Conservation (phyloP, 1,140 invertebrate genomes). For the Aporrectodea caliginosa region DNA sequence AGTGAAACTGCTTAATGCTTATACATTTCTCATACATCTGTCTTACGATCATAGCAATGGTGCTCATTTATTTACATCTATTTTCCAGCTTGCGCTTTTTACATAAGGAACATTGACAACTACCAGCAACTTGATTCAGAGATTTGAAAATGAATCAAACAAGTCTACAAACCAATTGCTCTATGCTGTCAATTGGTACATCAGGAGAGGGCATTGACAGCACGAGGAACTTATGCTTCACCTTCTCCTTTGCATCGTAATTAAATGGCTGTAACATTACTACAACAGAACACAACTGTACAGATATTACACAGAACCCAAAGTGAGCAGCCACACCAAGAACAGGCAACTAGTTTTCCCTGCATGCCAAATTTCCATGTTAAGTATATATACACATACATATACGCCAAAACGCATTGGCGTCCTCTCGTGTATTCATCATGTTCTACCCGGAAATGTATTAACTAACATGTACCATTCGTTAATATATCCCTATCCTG, state of each 20-base stretch:
- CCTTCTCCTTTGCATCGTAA: slow-evolving; percentile 5
- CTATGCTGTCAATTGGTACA: not conserved
- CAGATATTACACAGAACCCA: no score
- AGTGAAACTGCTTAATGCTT: not conserved
- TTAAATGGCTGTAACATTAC: slow-evolving; percentile 20
- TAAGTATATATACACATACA: no score
- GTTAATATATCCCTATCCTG: no score
- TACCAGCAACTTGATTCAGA: not conserved
- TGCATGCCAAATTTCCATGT: no score
- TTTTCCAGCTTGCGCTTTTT: not conserved
- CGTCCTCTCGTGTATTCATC: no score
- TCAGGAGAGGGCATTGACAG: not conserved
- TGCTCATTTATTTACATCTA: not conserved
- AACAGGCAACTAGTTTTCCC: no score
- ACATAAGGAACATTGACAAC: not conserved
- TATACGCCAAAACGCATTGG: no score
- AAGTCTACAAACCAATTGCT: slow-evolving; percentile 5
- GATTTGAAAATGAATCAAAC: not conserved
- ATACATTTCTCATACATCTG: not conserved
- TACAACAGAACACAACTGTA: no score
- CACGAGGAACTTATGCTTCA: slow-evolving; percentile 24
- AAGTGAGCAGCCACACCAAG: no score
- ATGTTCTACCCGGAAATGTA: no score
- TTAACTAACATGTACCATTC: no score
- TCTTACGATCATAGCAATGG: no score